Percentiles rank a stretch among this genome's conserved stretches.
Evolutionary conservation across 2,797 vertebrate genomes (phyloP).

Genomic region (Paedocypris micromegethes): DNA sequence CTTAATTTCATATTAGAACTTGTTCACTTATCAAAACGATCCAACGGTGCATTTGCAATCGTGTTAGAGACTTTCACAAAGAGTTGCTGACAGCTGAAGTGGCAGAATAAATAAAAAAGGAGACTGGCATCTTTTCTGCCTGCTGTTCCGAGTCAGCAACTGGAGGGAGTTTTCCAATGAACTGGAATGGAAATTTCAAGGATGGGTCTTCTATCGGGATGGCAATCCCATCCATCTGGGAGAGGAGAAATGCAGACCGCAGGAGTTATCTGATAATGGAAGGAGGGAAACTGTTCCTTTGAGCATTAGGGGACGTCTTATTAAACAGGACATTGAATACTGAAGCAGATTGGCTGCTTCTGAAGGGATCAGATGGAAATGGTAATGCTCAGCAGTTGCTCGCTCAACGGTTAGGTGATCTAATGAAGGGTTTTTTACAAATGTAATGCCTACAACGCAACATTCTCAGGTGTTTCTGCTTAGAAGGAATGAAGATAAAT

Average conservation of each 20-base stretch:
- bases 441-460: neutral
- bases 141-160: neutral
- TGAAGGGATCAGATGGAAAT: neutral
- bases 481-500: neutral
- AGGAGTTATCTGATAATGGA: neutral
- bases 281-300: neutral
- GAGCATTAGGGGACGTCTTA: conserved; percentile 6
- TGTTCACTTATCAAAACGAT: conserved; percentile 29
- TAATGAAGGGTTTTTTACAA: neutral
- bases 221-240: conserved; percentile 40
- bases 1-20: conserved; percentile 28
- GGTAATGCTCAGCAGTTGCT: neutral
- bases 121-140: neutral
- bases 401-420: neutral
- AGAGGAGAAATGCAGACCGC: conserved; percentile 34
- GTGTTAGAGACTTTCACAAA: neutral
- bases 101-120: neutral
- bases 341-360: conserved; percentile 1
- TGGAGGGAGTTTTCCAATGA: conserved; percentile 3
- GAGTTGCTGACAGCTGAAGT: conserved; percentile 16
- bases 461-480: neutral
- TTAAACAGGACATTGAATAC: conserved; percentile 18
- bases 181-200: conserved; percentile 40
- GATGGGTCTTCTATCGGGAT: conserved; percentile 42
- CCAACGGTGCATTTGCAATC: conserved; percentile 3